Percentiles rank a stretch among this genome's conserved stretches.
Conservation (phyloP, 1,140 invertebrate species). For the Monomorium pharaonis region DNA sequence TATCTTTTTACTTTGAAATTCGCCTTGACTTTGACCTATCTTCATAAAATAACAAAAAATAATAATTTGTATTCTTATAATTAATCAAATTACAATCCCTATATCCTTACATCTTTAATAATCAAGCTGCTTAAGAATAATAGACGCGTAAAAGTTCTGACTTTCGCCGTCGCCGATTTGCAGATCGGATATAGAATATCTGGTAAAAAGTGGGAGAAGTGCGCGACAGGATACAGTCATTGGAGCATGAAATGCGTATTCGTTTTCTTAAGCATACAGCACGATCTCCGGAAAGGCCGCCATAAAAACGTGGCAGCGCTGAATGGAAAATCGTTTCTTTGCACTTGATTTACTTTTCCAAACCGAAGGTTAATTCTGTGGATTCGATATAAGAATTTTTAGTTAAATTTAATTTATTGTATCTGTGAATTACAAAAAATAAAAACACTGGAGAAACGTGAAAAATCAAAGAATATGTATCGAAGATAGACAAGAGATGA, state of each 20-base stretch:
- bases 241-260: constrained; percentile 13
- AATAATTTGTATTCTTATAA: no score
- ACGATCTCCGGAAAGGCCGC: constrained; percentile 3
- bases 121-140: not conserved
- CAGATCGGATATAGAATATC: not conserved
- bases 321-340: constrained; percentile 50
- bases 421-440: no score
- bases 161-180: not conserved
- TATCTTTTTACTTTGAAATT: not conserved
- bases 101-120: not conserved
- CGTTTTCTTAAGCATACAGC: not conserved
- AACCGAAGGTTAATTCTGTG: not conserved
- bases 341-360: constrained; percentile 56
- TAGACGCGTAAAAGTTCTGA: not conserved
- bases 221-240: constrained; percentile 11
- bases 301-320: constrained; percentile 46
- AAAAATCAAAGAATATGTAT: no score
- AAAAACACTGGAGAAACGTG: no score
- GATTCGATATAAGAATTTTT: not conserved
- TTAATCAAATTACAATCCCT: no score
- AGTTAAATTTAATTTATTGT: no score
- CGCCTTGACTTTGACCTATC: not conserved
- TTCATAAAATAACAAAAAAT: not conserved
- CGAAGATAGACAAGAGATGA: no score
- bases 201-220: not conserved